Evolutionary conservation across 2,113 vertebrate genomes (phyloP).

Genomic region (Dipodomys ordii): DNA sequence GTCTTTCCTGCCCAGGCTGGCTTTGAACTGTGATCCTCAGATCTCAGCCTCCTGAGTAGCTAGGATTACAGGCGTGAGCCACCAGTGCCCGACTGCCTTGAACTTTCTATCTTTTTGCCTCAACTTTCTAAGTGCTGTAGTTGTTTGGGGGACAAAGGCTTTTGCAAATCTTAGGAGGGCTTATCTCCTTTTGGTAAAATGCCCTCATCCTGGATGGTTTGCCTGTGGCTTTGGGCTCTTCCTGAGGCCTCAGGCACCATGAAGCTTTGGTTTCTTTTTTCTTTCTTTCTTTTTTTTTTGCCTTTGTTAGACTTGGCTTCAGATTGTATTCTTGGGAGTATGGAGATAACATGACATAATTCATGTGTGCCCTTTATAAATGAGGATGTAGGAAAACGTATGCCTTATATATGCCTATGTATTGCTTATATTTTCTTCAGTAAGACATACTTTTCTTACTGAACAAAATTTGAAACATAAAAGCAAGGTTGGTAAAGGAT

Average conservation of each 20-base stretch:
- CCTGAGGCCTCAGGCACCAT: not conserved
- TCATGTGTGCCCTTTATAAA: not conserved
- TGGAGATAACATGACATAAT: not conserved
- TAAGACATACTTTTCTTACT: not conserved
- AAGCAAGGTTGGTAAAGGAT: not conserved
- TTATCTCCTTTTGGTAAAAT: not conserved
- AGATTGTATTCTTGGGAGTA: conserved; percentile 8
- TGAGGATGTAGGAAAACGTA: not conserved
- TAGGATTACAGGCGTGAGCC: no score
- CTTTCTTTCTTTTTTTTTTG: not conserved
- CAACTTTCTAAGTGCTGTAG: not conserved
- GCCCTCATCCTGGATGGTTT: not conserved
- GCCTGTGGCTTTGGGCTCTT: not conserved
- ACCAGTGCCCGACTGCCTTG: not conserved
- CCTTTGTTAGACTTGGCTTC: conserved; percentile 19
- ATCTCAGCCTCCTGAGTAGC: no score
- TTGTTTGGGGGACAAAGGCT: not conserved
- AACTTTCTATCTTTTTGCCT: not conserved
- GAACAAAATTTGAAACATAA: not conserved
- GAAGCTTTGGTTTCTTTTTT: not conserved
- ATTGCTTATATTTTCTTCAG: not conserved
- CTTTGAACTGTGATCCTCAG: no score
- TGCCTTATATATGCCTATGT: not conserved
- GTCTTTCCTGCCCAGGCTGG: no score
- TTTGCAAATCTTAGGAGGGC: not conserved